Conservation (phyloP, 2,888 invertebrate species). For the Nymphalis urticae region DNA sequence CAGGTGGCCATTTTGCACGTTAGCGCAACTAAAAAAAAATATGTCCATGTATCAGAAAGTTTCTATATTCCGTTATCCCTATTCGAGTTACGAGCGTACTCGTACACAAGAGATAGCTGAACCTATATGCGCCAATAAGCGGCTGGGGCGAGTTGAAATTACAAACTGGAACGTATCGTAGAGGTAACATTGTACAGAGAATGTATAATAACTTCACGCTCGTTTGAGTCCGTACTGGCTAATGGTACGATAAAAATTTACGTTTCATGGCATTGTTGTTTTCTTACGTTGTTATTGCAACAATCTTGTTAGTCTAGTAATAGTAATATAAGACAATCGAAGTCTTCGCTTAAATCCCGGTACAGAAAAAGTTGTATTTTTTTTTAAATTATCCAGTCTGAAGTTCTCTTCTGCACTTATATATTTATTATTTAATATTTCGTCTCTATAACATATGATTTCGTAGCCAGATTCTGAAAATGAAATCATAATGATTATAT, state of each 20-base stretch:
- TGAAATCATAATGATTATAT: too few species aligned
- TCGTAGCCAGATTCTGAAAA: too few species aligned
- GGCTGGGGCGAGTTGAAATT: conserved; percentile 1
- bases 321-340: background rate
- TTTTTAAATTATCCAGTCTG: too few species aligned
- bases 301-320: background rate
- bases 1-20: background rate
- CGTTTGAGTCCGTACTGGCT: background rate
- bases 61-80: background rate
- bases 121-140: conserved; percentile 7
- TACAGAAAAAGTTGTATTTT: too few species aligned
- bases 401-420: too few species aligned
- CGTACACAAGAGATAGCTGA: conserved; percentile 1
- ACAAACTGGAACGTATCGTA: conserved; percentile 2
- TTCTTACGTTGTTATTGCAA: background rate
- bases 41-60: background rate
- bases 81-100: conserved; percentile 1
- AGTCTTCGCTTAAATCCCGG: background rate
- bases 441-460: too few species aligned
- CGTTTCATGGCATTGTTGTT: background rate
- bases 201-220: conserved; percentile 4
- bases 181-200: conserved; percentile 2
- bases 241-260: background rate
- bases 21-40: background rate
- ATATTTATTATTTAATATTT: too few species aligned